phyloP scores from a whole-genome alignment of 2,113 vertebrate species.

The Guaruba guarouba region DNA sequence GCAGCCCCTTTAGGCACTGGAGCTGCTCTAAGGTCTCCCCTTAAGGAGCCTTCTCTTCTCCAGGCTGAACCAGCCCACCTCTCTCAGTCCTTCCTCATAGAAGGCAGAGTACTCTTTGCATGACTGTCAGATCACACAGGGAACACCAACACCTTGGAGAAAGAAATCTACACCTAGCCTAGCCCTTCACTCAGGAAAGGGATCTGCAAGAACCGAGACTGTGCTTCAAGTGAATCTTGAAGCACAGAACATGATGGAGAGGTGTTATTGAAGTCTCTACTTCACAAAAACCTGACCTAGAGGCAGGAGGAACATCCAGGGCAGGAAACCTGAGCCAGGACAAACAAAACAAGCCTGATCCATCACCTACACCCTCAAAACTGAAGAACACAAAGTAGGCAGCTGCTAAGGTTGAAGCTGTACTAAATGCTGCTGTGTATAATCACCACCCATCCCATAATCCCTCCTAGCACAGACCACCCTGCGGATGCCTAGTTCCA shows the following conservation, averaged over 20 bases:
- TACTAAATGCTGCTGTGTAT: background rate
- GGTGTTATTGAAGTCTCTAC: background rate
- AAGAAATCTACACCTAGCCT: background rate
- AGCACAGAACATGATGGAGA: background rate
- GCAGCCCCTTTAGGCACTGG: background rate
- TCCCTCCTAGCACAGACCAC: background rate
- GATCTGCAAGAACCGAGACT: background rate
- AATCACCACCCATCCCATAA: background rate
- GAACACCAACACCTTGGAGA: background rate
- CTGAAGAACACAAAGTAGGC: background rate
- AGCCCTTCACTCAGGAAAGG: background rate
- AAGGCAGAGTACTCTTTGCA: background rate
- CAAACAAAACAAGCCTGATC: background rate
- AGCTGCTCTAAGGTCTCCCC: background rate
- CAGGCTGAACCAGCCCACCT: background rate
- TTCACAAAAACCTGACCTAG: background rate
- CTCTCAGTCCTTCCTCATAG: background rate
- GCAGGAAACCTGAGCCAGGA: background rate
- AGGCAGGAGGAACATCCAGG: background rate
- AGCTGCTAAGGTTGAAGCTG: background rate
- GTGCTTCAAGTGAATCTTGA: background rate
- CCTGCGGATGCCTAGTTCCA: background rate
- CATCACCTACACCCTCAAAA: background rate
- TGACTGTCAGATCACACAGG: background rate
- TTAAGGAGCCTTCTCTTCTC: background rate